Evolutionary conservation across 2,797 vertebrate species (phyloP).

Genomic region (Clarias laeviceps): DNA sequence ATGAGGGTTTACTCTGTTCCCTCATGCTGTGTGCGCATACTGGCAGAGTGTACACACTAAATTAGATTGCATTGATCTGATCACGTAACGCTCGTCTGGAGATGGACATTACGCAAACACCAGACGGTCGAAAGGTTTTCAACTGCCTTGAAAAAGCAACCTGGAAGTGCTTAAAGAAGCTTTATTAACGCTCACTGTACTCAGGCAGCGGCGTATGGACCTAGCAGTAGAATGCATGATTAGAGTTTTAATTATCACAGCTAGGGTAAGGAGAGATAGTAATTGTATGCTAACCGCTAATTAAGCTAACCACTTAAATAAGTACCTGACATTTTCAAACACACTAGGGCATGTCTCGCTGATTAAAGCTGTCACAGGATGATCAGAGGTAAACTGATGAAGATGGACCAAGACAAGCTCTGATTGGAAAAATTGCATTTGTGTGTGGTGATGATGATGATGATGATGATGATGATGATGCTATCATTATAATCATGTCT

Average conservation of each 20-base stretch:
- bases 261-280: constrained; percentile 6
- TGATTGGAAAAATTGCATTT: not conserved
- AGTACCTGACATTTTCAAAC: constrained; percentile 31
- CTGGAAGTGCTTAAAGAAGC: not conserved
- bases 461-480: not conserved
- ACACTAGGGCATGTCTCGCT: constrained; percentile 5
- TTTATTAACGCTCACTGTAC: not conserved
- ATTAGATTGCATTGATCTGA: not conserved
- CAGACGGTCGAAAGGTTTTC: not conserved
- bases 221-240: constrained; percentile 15
- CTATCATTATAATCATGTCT: not conserved
- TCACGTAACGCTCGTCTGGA: too few species aligned
- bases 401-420: not conserved
- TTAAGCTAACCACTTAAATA: constrained; percentile 35
- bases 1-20: not conserved
- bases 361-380: constrained; percentile 14
- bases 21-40: not conserved
- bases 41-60: not conserved
- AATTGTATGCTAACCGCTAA: constrained; percentile 35
- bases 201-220: not conserved
- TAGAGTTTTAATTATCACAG: constrained; percentile 23
- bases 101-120: not conserved
- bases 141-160: not conserved
- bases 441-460: not conserved
- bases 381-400: constrained; percentile 16